Evolutionary conservation across 2,797 vertebrate genomes (phyloP).

Genomic region (Hozukius guyotensis): DNA sequence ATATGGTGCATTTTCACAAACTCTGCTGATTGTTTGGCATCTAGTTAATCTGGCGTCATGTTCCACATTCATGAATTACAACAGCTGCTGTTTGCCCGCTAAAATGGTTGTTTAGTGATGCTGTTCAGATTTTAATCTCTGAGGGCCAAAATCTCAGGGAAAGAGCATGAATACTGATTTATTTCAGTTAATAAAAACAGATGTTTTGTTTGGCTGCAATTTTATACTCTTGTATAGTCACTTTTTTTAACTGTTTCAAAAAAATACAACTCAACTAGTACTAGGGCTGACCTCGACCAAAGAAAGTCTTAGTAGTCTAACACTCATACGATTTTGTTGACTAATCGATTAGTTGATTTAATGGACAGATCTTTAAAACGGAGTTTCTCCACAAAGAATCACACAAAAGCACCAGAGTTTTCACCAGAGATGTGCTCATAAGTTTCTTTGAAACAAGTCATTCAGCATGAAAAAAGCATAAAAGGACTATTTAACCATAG

Average conservation of each 20-base stretch:
- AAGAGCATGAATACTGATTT: not conserved
- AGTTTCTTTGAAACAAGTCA: not conserved
- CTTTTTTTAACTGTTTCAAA: not conserved
- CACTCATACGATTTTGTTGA: not conserved
- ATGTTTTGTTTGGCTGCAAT: constrained; percentile 16
- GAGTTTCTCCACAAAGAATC: not conserved
- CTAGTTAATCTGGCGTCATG: constrained; percentile 11
- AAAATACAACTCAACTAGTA: not conserved
- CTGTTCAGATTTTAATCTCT: constrained; percentile 39
- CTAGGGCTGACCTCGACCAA: not conserved
- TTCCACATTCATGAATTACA: constrained; percentile 22
- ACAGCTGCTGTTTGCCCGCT: constrained; percentile 59
- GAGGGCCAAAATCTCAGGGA: constrained; percentile 12
- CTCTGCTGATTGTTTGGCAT: constrained; percentile 34
- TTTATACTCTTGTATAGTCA: not conserved
- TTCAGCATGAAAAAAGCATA: not conserved
- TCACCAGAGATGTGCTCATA: not conserved
- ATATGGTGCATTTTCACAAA: constrained; percentile 47
- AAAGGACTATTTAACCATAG: not conserved
- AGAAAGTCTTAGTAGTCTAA: not conserved
- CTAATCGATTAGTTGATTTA: not conserved
- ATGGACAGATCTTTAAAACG: not conserved
- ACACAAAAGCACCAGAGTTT: not conserved
- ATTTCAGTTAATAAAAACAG: constrained; percentile 19
- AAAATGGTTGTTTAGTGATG: constrained; percentile 32